A percentile compares a stretch with the other conserved stretches of the same genome.
Conservation (phyloP, 1,140 invertebrate genomes). For the Rhopalosiphum maidis region DNA sequence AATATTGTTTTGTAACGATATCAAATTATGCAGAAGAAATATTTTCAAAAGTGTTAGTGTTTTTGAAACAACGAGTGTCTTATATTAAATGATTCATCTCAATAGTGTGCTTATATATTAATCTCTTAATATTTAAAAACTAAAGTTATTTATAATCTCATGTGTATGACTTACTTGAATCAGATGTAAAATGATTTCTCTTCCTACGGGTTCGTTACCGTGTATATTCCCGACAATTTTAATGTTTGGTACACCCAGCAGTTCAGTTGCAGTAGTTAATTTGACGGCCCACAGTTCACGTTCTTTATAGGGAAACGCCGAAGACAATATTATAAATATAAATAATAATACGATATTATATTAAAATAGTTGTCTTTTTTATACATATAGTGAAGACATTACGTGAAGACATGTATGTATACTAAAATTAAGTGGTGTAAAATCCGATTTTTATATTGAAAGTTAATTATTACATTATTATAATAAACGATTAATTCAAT, state of each 20-base stretch:
- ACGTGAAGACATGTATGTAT: too few species aligned
- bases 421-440: background rate
- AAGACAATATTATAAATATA: slow-evolving; percentile 73
- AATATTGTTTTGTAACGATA: too few species aligned
- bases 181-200: slow-evolving; percentile 68
- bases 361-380: background rate
- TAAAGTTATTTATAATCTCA: background rate
- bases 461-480: background rate
- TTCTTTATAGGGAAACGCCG: slow-evolving; percentile 72
- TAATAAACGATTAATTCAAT: background rate
- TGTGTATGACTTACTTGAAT: slow-evolving; percentile 63
- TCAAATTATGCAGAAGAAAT: too few species aligned
- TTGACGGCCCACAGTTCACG: slow-evolving; percentile 55
- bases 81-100: too few species aligned
- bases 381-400: background rate
- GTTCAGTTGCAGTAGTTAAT: slow-evolving; percentile 37
- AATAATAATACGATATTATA: background rate
- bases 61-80: too few species aligned
- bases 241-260: slow-evolving; percentile 66
- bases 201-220: slow-evolving; percentile 68
- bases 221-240: slow-evolving; percentile 70
- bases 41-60: too few species aligned
- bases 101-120: background rate
- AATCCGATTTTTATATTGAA: background rate
- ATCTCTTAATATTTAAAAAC: background rate